Base-by-base conservation (phyloP, 2,113 vertebrate genomes). In the Alexandromys fortis region DNA sequence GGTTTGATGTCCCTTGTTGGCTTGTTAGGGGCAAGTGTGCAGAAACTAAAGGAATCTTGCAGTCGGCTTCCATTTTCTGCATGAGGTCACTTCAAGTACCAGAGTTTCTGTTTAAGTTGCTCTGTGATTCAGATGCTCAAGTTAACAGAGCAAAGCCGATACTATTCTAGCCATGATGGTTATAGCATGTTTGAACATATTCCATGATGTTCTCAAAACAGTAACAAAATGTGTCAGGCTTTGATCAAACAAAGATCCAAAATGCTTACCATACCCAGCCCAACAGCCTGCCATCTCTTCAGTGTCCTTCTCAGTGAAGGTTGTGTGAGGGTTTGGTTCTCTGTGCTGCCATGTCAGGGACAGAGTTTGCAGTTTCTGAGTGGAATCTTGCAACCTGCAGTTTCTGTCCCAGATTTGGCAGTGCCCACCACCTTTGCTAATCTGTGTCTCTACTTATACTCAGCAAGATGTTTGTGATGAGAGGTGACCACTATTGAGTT, bases 241-340 rank as follows among this genome's bases (percentile, higher is more conserved):
- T 38, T 72, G 70, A 14, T 17, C 12, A 86, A 49, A 26, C 33
- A 78, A 21, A 72, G 42, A 49, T 11, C 16, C 12, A 55, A 14
- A 21, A 28, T 38, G 61, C 55, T 77, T 45, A 61, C 1, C 28
- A 10, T 30, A 30, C 7, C 61, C 30, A 19, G 38, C 30, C 14
- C 4, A 2, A 58, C 35, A 9, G 21, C 55, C 19, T 9, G n/a
- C 45, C 30, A 8, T 55, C 52, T 58, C 77, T 45, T 9, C 13
- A 47, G n/a, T 0, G 3, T 79, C 52, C 42, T 77, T 1, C 0
- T 45, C 21, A 1, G 4, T 7, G 6, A 28, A 22, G 52, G 0
- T 3, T 42, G 7, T 10, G 3, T 7, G 13, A 19, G 4, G 4
- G 4, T n/a, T 13, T 22, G 3, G 19, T 91, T 52, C 82, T 91